Evolutionary conservation across 92 coral and sea anemone genomes (phyloP), one percentile per base, ranked within the genome.

Genomic region (Phymanthus crucifer): DNA sequence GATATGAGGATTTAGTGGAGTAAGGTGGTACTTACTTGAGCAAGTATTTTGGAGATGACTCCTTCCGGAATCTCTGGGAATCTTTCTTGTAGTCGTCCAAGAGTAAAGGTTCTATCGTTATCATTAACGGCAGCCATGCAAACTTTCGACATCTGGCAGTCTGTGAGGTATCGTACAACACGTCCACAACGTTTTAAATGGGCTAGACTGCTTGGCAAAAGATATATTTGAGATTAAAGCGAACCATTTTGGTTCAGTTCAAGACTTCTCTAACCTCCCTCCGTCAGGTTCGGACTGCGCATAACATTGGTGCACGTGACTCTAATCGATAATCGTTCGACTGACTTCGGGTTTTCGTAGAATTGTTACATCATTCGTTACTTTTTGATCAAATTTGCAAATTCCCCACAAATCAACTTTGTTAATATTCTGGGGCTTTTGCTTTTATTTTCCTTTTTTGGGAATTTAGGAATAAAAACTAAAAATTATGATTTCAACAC

Each of bases 221-320:
- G 77, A 24, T 31, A 75, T 75, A 75, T 13, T 54, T 9, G 54
- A 67, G 76, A 54, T 73, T 77, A 77, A 88, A 84, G 75, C 76
- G 17, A 64, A 18, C 66, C 78, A 73, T 73, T 80, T 79, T 71
- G 36, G 3, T 23, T 64, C 36, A 52, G 72, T 56, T 78, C 32
- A 70, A n/a, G 72, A 16, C 8, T 70, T 79, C 45, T 75, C 78
- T 78, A 58, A 73, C 72, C 68, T 61, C 68, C 68, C 82, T 83
- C 81, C 83, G 85, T 83, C 78, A 40, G 48, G 73, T 83, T 79
- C 83, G 80, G 74, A 80, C 90, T 89, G 93, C 93, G 90, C 87
- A 89, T 82, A 89, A 86, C 90, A 85, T 80, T 82, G 75, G 54
- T 75, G 84, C 93, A 89, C 93, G 93, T 89, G 93, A 89, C 85